These are phyloP conservation scores for Odontamblyopus lacepedii DNA, from an alignment of 2,797 vertebrate genomes.

Conservation along the genomic window DNA sequence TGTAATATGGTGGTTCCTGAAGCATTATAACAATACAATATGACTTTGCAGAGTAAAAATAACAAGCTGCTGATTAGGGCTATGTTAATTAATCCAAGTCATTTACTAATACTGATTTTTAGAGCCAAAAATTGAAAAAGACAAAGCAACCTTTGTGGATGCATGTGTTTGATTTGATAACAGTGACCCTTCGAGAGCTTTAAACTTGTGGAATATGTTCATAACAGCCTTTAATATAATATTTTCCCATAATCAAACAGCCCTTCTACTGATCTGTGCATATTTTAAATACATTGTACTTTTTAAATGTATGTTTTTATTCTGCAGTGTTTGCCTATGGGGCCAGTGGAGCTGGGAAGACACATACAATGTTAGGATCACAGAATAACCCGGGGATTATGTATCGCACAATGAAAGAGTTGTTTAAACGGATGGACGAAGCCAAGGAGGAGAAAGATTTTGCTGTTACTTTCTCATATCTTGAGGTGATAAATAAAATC, in stretches of 20 bases:
- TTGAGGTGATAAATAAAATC: conserved; percentile 83
- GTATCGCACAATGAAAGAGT: conserved; percentile 92
- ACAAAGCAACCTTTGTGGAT: background rate
- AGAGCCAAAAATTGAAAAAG: no score
- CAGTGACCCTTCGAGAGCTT: no score
- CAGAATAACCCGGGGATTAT: conserved; percentile 91
- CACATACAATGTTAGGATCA: conserved; percentile 93
- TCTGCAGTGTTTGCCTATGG: conserved; percentile 94
- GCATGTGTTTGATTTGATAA: no score
- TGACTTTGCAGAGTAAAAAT: conserved; percentile 9
- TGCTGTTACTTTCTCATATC: conserved; percentile 90
- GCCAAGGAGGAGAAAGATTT: conserved; percentile 93
- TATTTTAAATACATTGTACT: background rate
- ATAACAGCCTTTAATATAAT: background rate
- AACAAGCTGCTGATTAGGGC: background rate
- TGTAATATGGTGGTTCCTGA: conserved; percentile 12
- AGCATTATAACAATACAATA: conserved; percentile 4
- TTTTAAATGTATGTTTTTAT: background rate
- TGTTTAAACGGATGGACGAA: conserved; percentile 89
- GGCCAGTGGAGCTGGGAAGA: conserved; percentile 97
- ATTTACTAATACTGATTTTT: background rate
- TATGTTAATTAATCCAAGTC: background rate
- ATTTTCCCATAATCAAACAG: background rate
- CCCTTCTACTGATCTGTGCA: background rate
- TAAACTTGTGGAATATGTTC: no score